Base-by-base conservation (phyloP, 2,888 invertebrate genomes). In the Aethes cnicana region DNA sequence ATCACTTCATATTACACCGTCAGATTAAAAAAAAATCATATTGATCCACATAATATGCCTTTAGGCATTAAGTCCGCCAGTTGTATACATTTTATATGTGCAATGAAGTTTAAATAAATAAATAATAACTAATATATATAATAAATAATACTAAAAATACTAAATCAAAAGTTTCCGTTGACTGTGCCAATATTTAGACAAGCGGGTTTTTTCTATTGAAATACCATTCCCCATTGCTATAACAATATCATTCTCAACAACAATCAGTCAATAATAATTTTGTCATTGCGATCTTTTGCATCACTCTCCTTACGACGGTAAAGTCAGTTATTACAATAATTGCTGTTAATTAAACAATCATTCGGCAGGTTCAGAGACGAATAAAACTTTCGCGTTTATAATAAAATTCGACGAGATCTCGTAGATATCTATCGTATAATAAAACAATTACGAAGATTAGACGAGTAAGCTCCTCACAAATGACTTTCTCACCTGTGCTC, bases 351-450 rank as follows among this genome's bases (percentile, higher is more conserved):
- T 59, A 62, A 57, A 57, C 48, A 53, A 56, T 61, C 54, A 55
- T 58, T 59, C 43, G 46, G 28, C 26, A 16, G 41, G 21, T 30
- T 18, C 33, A 21, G 43, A 39, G 50, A 37, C 42, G 39, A 14
- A 43, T 49, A 9, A 25, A 54, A 55, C 37, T 56, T 33, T 35
- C 39, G 50, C 53, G 68, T 66, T 60, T 63, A 58, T 64, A 68
- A 69, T 58, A 47, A 32, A 61, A 69, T 69, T 59, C 63, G 62
- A 62, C 69, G 69, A 58, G 55, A 58, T 62, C 68, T 66, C 66
- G 14, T 9, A 14, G 20, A 35, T 35, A 14, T 36, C 20, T 20
- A 11, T 16, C 35, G 35, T 46, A 46, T 17, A 39, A 32, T 39
- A 9, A 9, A 20, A 32, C 18, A 35, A 30, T 39, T 21, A 32